Base-by-base conservation (phyloP, 2,888 invertebrate genomes). In the Steinernema hermaphroditum region DNA sequence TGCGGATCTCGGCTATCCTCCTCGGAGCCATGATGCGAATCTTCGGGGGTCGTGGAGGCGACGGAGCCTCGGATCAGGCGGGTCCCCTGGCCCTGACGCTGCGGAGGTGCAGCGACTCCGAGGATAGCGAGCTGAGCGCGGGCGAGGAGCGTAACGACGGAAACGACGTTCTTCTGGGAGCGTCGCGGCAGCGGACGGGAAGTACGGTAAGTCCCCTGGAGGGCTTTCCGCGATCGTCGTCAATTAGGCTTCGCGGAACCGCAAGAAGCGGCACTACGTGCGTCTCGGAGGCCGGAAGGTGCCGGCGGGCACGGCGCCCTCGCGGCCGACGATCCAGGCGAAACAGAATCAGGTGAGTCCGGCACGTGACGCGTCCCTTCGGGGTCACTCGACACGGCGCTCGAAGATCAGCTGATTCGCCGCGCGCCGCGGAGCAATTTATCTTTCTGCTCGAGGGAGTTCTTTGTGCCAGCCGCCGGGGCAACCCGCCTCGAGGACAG, bases 271-370 rank as follows among this genome's bases (percentile, higher is more conserved):
- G 2, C 62, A 62, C n/a, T 62, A 62, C 62, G 32, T 62, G 32
- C 62, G 62, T 32, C 34, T 62, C 29, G 62, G 29, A 34, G 62
- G 62, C 9, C 29, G 62, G 8, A 62, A 32, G 27, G 32, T 14
- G 34, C 32, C 29, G 14, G 32, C 62, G 16, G 62, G 62, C 16
- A 34, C 62, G 29, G 32, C 62, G 22, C 54, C 54, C 6, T 14
- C 54, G 1, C 9, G 62, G 32, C 82, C 82, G 9, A 80, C 81
- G 34, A 81, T 83, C 70, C 80, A 80, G 68, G 83, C 83, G 19
- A 83, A 83, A 76, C 83, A 83, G 71, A 83, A 83, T 75, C 83
- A 83, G 77, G 83, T 82, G 29, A 70, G 72, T 22, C 24, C 16
- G 27, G 14, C 24, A 69, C 24, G 69, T 69, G 69, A 69, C 41